Evolutionary conservation across 2,888 invertebrate species (phyloP), one percentile per base, ranked within the genome.

Genomic region (Molanna angustata): DNA sequence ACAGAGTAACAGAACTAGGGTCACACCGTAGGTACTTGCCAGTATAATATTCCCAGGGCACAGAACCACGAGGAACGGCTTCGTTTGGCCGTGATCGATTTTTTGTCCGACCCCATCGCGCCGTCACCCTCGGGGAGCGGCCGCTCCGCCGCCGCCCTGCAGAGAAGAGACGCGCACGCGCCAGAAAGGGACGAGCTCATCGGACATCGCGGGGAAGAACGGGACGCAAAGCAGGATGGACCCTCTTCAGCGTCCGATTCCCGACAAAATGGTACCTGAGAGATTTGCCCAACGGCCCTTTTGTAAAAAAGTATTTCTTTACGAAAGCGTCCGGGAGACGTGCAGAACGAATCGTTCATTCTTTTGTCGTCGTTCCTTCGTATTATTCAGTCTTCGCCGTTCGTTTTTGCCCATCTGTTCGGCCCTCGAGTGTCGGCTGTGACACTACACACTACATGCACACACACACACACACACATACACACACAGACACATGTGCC

Each of bases 201-300:
- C 17, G 4, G 40, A 6, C 16, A 4, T 4, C 32, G 39, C 51
- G 45, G 35, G 46, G 21, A 22, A 40, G 52, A 52, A 33, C 46
- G 46, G 33, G 52, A 52, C 45, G 35, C 21, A 21, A 32, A 22
- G n/a, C 52, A 52, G 52, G 52, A 52, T 46, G 52, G 52, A 45
- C 46, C 52, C 52, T 52, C 52, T 46, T 52, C 43, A 41, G 46
- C 52, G 46, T 46, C 40, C 40, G 40, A 32, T 20, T 32, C 41
- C 49, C 18, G 42, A 40, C 35, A 19, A 27, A 27, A 27, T 27
- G 27, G 11, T 11, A 27, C 11, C 27, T 11, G 27, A 27, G 27
- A 4, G 6, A 11, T 27, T 27, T 27, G 11, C 27, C 27, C 4
- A 27, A 27, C 11, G 27, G 27, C 27, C 6, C 27, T 7, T 7